Evolutionary conservation across 2,113 vertebrate genomes (phyloP).

Genomic region (Lepus europaeus): DNA sequence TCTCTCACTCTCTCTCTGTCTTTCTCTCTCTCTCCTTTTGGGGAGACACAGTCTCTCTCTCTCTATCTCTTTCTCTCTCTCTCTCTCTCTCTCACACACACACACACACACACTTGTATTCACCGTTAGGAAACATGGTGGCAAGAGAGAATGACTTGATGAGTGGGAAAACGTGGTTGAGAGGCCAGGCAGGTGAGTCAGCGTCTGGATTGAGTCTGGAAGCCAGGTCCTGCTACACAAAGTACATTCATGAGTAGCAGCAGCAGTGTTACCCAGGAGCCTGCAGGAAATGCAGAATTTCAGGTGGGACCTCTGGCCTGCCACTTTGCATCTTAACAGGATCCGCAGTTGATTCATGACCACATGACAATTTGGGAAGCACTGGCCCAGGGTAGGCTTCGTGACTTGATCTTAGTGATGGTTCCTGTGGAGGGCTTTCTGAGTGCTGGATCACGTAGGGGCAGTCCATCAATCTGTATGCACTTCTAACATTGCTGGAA

Average conservation of each 20-base stretch:
- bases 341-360: background rate
- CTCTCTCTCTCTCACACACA: background rate
- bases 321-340: background rate
- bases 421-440: background rate
- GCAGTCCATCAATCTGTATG: background rate
- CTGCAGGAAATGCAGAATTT: slow-evolving; percentile 5
- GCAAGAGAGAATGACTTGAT: background rate
- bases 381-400: background rate
- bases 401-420: background rate
- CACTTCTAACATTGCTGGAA: background rate
- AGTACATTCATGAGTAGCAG: background rate
- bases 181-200: background rate
- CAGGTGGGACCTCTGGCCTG: background rate
- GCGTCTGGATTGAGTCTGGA: fast-evolving
- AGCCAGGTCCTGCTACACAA: background rate
- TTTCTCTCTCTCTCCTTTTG: too few relatives aligned
- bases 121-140: background rate
- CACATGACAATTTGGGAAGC: background rate
- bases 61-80: too few relatives aligned
- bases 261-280: background rate
- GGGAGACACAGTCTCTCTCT: too few relatives aligned
- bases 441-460: background rate
- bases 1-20: too few relatives aligned
- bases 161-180: background rate
- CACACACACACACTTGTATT: background rate